Conservation (phyloP, 2,888 invertebrate species). For the Phyto melanocephala region DNA sequence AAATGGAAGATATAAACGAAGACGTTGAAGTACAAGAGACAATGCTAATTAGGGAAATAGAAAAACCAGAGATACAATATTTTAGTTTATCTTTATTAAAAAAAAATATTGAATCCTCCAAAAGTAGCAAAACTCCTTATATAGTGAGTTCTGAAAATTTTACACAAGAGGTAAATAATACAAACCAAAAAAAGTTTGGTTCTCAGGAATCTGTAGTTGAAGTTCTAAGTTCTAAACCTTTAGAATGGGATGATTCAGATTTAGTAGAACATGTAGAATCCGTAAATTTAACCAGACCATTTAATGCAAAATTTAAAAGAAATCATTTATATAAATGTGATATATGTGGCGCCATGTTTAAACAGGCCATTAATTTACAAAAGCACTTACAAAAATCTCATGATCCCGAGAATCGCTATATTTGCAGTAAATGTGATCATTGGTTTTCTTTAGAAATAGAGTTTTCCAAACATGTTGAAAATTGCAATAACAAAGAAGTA, state of each 20-base stretch:
- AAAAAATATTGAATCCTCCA: neutral
- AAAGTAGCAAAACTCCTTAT: too few species aligned
- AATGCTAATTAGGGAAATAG: neutral
- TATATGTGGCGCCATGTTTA: constrained; percentile 74
- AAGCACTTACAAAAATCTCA: constrained; percentile 70
- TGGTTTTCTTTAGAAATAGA: constrained; percentile 65
- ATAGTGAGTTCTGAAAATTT: too few species aligned
- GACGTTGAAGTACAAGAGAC: too few species aligned
- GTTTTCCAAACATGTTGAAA: constrained; percentile 47
- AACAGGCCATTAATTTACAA: constrained; percentile 70
- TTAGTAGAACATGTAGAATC: neutral
- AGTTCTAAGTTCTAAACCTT: neutral
- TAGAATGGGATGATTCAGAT: neutral
- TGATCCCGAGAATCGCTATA: constrained; percentile 42
- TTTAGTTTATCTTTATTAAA: neutral
- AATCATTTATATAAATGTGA: constrained; percentile 69
- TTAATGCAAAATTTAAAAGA: neutral
- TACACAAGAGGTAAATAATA: too few species aligned
- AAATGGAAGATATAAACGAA: neutral
- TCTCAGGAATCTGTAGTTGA: too few species aligned
- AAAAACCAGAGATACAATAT: neutral
- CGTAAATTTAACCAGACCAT: neutral
- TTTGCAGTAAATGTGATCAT: constrained; percentile 63
- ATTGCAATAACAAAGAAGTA: constrained; percentile 9
- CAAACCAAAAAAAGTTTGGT: too few species aligned